phyloP scores from a whole-genome alignment of 1,140 invertebrate species.

The Cherax quadricarinatus region DNA sequence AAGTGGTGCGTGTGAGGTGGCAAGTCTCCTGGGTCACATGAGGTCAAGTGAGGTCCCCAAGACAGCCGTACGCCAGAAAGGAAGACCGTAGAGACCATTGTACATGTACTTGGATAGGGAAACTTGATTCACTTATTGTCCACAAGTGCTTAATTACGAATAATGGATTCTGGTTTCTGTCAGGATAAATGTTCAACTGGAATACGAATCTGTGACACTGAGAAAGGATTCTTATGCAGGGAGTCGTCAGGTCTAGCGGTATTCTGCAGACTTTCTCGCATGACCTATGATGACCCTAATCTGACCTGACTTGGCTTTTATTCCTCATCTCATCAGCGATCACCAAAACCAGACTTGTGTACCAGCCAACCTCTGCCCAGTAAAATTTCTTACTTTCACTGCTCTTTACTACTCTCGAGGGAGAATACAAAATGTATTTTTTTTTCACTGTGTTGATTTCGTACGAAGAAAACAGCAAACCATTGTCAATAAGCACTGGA shows the following conservation, averaged over 20 bases:
- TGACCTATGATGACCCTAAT: not conserved
- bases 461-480: no score
- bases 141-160: no score
- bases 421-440: no score
- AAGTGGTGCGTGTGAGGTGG: not conserved
- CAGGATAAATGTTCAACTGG: no score
- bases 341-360: not conserved
- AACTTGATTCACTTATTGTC: no score
- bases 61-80: not conserved
- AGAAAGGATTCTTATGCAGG: no score
- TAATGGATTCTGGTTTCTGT: no score
- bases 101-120: no score
- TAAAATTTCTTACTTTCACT: not conserved
- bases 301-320: slow-evolving; percentile 5
- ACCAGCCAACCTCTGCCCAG: not conserved
- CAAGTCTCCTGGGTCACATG: not conserved
- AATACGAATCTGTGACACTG: no score
- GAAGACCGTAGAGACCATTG: not conserved
- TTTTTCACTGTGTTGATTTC: no score
- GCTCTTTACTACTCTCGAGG: not conserved
- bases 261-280: not conserved
- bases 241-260: not conserved
- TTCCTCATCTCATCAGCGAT: slow-evolving; percentile 10
- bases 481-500: not conserved
- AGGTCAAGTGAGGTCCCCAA: slow-evolving; percentile 11